These are phyloP conservation scores for Hydrozoanthus tunicans DNA, from an alignment of 64 coral and sea anemone genomes.

Conservation along the genomic window DNA sequence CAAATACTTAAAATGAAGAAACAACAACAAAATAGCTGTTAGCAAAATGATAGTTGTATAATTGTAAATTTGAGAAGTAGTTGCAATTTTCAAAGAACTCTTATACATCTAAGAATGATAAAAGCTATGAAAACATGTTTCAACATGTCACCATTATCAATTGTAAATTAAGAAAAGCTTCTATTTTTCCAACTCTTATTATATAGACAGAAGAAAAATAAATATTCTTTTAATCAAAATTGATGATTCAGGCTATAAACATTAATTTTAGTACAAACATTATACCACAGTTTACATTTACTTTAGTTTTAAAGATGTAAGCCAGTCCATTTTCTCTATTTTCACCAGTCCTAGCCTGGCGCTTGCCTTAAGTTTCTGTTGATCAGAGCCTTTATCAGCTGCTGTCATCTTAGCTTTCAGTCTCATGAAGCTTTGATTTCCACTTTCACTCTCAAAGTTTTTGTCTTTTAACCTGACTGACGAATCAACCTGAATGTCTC, in stretches of 20 bases:
- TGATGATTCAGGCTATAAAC: not conserved
- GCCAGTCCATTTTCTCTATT: slow-evolving; percentile 51
- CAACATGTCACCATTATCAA: too few relatives aligned
- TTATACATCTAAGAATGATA: too few relatives aligned
- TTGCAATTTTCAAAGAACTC: too few relatives aligned
- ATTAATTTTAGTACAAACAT: not conserved
- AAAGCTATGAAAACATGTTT: too few relatives aligned
- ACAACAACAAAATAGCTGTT: too few relatives aligned
- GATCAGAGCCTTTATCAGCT: not conserved
- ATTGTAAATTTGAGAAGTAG: too few relatives aligned
- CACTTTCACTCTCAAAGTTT: not conserved
- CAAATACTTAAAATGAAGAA: too few relatives aligned
- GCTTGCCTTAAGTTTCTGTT: not conserved
- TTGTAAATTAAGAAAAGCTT: too few relatives aligned
- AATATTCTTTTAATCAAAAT: too few relatives aligned
- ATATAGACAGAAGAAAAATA: too few relatives aligned
- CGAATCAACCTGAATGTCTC: slow-evolving; percentile 8
- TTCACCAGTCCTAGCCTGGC: slow-evolving; percentile 24
- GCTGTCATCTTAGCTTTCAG: not conserved
- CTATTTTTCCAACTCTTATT: too few relatives aligned
- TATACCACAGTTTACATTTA: not conserved
- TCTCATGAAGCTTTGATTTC: not conserved
- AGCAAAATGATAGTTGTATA: too few relatives aligned
- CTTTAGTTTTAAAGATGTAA: slow-evolving; percentile 39
- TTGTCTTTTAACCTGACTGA: not conserved